phyloP scores from a whole-genome alignment of 2,113 vertebrate genomes.

The Sinosuthora webbiana region DNA sequence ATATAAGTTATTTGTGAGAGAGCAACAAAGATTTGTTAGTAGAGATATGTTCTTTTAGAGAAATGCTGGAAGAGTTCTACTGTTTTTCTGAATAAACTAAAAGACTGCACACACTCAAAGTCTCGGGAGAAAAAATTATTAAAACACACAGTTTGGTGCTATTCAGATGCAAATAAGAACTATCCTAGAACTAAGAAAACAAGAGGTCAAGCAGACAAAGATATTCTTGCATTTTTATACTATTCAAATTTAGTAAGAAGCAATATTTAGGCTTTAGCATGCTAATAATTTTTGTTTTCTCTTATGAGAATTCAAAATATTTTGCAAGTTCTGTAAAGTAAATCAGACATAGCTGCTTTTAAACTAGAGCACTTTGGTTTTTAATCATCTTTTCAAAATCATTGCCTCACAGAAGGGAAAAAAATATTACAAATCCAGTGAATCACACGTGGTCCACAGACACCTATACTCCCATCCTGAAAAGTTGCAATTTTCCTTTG shows the following conservation, averaged over 20 bases:
- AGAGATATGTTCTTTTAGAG: not conserved
- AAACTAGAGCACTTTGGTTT: not conserved
- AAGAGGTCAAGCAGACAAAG: not conserved
- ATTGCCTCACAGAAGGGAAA: not conserved
- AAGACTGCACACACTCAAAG: not conserved
- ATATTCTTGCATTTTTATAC: not conserved
- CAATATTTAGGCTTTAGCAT: not conserved
- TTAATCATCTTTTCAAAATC: not conserved
- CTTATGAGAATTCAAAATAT: not conserved
- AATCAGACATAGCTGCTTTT: not conserved
- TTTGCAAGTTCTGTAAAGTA: not conserved
- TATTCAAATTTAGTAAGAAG: not conserved
- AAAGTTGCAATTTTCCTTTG: not conserved
- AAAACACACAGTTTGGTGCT: not conserved
- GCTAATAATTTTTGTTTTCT: not conserved
- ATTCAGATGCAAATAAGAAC: not conserved
- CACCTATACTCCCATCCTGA: not conserved
- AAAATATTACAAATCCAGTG: not conserved
- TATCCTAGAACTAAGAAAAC: not conserved
- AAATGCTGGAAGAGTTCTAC: not conserved
- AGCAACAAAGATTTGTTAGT: not conserved
- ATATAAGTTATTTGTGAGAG: not conserved
- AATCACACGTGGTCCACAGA: not conserved
- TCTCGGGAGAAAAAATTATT: not conserved
- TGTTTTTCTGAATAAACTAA: not conserved